Evolutionary conservation across 1,140 invertebrate species (phyloP), one percentile per base, ranked within the genome.

Genomic region (Anoplophora glabripennis): DNA sequence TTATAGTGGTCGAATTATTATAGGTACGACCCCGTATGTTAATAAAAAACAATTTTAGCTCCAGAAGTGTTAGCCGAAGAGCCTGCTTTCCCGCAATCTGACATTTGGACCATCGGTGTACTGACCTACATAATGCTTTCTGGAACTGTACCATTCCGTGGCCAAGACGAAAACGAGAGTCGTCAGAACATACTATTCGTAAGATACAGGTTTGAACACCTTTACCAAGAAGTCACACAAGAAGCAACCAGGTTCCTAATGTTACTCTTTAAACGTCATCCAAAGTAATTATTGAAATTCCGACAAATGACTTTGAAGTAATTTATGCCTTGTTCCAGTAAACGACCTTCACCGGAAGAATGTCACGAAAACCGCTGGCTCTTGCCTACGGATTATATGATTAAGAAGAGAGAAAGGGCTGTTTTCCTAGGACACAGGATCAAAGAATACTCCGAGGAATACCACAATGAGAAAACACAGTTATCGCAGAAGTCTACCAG

Each of bases 301-400:
- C 10, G 14, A 8, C 21, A 2, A 14, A 4, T 14, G 63, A 7
- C 15, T 47, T 8, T n/a, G 21, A 34, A 63, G 52, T 53, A 7
- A 40, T 33, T 41, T 51, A 49, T 67, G 69, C 56, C 64, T 71
- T 67, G 55, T 79, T 82, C 46, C 67, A 96, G 93, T 64, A 96
- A 98, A 84, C 81, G 96, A 72, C 93, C 96, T 49, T 86, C 88
- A 41, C 86, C 91, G 0, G 94, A 98, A 69, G 95, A 98, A 76
- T 96, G 93, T 69, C 84, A 93, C 68, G 94, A 98, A 72, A 93
- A 98, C 76, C 88, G 94, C 74, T 99, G 96, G 94, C 78, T 99
- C 12, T 81, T 91, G 59, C 87, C 91, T 3, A 89, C 89, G 2
- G 94, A 98, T 72, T 92, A 88, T 71, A 95, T 97, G 88, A 89